Evolutionary conservation across 2,113 vertebrate species (phyloP), one percentile per base, ranked within the genome.

Genomic region (Bucco capensis): DNA sequence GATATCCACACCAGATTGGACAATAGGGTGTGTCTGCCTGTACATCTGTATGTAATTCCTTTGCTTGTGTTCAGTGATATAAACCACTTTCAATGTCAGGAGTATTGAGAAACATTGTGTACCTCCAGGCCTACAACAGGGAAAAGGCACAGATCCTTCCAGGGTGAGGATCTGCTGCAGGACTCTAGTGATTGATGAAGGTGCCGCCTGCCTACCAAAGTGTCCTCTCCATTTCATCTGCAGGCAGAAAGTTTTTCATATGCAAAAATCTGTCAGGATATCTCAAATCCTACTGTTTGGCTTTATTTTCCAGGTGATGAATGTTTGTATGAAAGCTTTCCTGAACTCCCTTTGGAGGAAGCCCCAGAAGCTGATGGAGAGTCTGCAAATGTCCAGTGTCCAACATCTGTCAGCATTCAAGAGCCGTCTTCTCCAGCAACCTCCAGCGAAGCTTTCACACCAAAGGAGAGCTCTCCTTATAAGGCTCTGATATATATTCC

Each of bases 371-470:
- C 97, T 57, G 98, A 98, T 60, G 98, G 97, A 80, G 98, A 98
- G 86, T 95, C 96, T 31, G 77, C 92, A 17, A 93, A 95, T 5
- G 66, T 97, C 84, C 95, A 91, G 58, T 89, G 95, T 61, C 89
- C 95, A 80, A 57, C 89, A 8, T 96, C 96, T 33, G 53, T 97
- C 94, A 96, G 61, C 69, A 72, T 98, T 51, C 98, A 98, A 64
- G 98, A 98, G 73, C 97, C 97, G 1, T 93, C 97, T 47, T 99
- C 98, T 64, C 98, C 98, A 42, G 96, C 96, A 8, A 97, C 98
- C 33, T 98, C 98, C 74, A 98, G 98, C 0, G 98, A 99, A 54
- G 97, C 97, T 16, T 97, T 98, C 81, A 99, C 98, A 2, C 98
- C 98, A 15, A 97, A 97, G 78, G 98, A 98, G 65, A 96, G 97